Evolutionary conservation across 2,113 vertebrate species (phyloP), one percentile per base, ranked within the genome.

Genomic region (Scortum barcoo): DNA sequence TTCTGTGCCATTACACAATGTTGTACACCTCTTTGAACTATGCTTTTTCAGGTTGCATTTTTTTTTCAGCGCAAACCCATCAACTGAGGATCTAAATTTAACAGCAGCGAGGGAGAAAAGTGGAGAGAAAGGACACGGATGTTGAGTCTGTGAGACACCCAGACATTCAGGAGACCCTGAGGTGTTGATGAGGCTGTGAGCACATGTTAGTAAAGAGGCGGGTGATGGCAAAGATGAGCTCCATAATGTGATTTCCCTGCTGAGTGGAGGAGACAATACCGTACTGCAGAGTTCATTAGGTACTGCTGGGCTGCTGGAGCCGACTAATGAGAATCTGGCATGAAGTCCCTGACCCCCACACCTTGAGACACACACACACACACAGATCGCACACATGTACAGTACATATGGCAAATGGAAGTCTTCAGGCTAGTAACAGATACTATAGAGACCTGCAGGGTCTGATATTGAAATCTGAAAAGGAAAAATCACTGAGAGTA

Each of bases 231-330:
- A 67, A 77, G 83, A 91, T 79, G 84, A 82, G 86, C 70, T 89
- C 81, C 71, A 76, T 92, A 87, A 91, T 91, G 82, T 89, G 86
- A 93, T 92, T 92, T 94, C 88, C 85, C 89, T 40, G 78, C 88
- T 87, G 90, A 91, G 86, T 80, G 87, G 69, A 79, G 68, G 71
- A 90, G 86, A 91, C 88, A 89, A 87, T 84, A 81, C 76, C 4
- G 58, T 63, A 83, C 84, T 71, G 74, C 82, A 81, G 84, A 91
- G 89, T 94, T 94, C 89, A 93, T 95, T 94, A 93, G 91, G 82
- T 79, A 76, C 74, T 81, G 67, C 84, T 80, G 76, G 61, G 72
- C 88, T 82, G 78, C 76, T 77, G 88, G 72, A 78, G 61, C 77
- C 61, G 69, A 76, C 87, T 92, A 92, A 94, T 94, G 90, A 92